Percentiles rank a stretch among this genome's conserved stretches.
phyloP scores from a whole-genome alignment of 2,113 vertebrate species.

The Phasianus colchicus region DNA sequence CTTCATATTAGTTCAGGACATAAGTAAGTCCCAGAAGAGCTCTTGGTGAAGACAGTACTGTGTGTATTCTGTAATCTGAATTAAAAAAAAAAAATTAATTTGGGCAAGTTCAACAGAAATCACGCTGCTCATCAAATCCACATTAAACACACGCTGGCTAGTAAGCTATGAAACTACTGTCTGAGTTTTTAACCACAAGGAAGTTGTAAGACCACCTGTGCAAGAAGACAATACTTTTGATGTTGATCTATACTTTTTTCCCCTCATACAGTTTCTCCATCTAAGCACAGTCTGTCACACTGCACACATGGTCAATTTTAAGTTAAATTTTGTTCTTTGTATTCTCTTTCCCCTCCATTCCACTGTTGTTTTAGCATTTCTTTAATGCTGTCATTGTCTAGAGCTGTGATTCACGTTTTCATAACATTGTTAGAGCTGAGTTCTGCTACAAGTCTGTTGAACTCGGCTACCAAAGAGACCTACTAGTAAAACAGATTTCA shows the following conservation, averaged over 20 bases:
- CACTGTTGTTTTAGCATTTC: neutral
- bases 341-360: constrained; percentile 2
- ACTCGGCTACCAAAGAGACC: neutral
- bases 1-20: neutral
- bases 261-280: neutral
- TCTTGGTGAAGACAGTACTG: neutral
- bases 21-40: neutral
- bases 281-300: neutral
- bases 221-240: neutral
- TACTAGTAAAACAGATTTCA: neutral
- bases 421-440: neutral
- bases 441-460: neutral
- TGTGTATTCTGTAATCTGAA: neutral
- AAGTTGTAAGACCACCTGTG: neutral
- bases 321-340: neutral
- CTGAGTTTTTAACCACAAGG: neutral
- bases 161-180: neutral
- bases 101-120: neutral
- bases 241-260: neutral
- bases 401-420: neutral
- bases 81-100: neutral
- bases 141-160: neutral
- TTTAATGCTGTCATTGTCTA: neutral
- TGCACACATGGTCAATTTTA: neutral
- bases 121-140: neutral